Conservation (phyloP, 1,140 invertebrate genomes). For the Atta colombica region DNA sequence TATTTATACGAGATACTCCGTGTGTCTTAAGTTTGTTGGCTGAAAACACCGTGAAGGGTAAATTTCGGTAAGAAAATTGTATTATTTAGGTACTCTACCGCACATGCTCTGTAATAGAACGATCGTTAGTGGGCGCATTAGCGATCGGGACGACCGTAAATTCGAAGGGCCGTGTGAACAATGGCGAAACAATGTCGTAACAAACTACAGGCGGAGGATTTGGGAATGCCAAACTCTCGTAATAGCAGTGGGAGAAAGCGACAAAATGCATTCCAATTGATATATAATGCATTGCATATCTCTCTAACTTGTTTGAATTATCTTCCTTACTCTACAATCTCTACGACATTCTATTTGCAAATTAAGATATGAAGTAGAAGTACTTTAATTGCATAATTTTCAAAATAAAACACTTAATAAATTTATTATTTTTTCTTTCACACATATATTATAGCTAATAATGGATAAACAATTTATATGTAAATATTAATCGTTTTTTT, state of each 20-base stretch:
- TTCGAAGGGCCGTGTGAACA: slow-evolving; percentile 74
- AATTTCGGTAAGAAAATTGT: slow-evolving; percentile 38
- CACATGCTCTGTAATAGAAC: slow-evolving; percentile 67
- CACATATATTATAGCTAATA: background rate
- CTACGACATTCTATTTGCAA: background rate
- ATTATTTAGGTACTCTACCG: slow-evolving; percentile 39
- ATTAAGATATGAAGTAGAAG: background rate
- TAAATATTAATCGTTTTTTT: background rate
- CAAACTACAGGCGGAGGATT: slow-evolving; percentile 62
- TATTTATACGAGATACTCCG: no score
- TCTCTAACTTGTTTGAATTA: slow-evolving; percentile 49
- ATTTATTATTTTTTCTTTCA: background rate
- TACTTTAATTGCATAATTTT: background rate
- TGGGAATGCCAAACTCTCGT: slow-evolving; percentile 52
- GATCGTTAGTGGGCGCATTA: slow-evolving; percentile 75
- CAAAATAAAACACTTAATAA: background rate
- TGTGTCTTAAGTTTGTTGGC: background rate
- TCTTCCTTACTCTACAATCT: background rate
- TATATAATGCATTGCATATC: slow-evolving; percentile 64
- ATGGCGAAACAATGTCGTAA: slow-evolving; percentile 79
- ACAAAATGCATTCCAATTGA: slow-evolving; percentile 68
- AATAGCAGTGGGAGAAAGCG: slow-evolving; percentile 34
- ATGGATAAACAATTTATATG: background rate
- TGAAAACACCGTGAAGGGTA: background rate
- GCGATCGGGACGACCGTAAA: slow-evolving; percentile 69